phyloP scores from a whole-genome alignment of 37 sponge, comb jelly and placozoan genomes.

The Tethya wilhelma region DNA sequence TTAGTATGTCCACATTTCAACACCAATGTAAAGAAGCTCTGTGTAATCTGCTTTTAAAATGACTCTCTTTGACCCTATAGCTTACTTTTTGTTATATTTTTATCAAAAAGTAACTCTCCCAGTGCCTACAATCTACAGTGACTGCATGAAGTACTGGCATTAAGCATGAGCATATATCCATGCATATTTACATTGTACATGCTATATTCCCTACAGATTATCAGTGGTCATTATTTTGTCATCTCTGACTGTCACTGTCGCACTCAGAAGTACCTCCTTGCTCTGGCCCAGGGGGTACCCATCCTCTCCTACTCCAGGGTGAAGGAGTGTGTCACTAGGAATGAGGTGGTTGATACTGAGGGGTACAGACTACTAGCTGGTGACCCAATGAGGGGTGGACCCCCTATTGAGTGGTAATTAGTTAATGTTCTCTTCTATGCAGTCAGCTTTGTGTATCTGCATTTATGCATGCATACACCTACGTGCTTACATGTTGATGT shows the following conservation, averaged over 20 bases:
- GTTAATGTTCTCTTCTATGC: not conserved
- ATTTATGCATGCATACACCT: slow-evolving; percentile 2
- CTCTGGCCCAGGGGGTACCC: slow-evolving; percentile 65
- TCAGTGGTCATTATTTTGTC: slow-evolving; percentile 26
- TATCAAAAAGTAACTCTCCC: no score
- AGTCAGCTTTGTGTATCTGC: no score
- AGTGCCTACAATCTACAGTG: no score
- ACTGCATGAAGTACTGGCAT: no score
- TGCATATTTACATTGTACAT: no score
- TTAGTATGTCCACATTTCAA: no score
- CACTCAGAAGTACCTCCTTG: slow-evolving; percentile 62
- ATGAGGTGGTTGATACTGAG: slow-evolving; percentile 15
- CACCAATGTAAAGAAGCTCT: no score
- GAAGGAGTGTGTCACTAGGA: slow-evolving; percentile 32
- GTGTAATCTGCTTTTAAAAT: no score
- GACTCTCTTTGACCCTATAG: no score
- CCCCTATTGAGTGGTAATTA: slow-evolving; percentile 12
- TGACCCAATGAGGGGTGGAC: not conserved
- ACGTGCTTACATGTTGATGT: not conserved
- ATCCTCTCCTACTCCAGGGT: slow-evolving; percentile 64
- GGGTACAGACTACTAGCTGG: slow-evolving; percentile 27
- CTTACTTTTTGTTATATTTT: no score
- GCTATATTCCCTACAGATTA: not conserved
- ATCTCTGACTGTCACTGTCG: slow-evolving; percentile 58
- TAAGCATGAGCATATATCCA: no score